Evolutionary conservation across 2,888 invertebrate species (phyloP), one percentile per base, ranked within the genome.

Genomic region (Orchestes rusci): DNA sequence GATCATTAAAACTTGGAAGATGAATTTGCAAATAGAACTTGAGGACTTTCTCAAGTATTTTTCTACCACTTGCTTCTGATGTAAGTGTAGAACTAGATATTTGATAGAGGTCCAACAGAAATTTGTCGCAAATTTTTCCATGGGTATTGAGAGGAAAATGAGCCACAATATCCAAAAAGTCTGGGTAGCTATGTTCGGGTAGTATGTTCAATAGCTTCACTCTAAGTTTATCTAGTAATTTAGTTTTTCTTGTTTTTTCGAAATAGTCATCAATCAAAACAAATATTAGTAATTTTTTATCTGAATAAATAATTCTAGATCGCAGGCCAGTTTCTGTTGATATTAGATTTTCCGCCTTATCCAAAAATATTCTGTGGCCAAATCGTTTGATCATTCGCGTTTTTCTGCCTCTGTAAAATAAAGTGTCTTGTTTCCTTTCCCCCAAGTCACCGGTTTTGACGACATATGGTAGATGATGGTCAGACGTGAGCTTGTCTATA

Each of bases 351-450:
- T 83, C 80, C 43, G 85, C 73, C 23, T 66, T 58, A 28, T 68
- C 65, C 32, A 86, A 65, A 62, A 79, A 75, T 3, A 89, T 62
- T 69, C 79, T 79, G 56, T 78, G 73, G 0, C 90, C 90, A 64
- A 82, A 81, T 62, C 87, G 73, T 69, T 93, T 93, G 4, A 90
- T 70, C 17, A 79, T 66, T 52, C 76, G 75, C 66, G 88, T 83
- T 51, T 67, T 73, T 34, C 92, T 74, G 1, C 83, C 82, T 53
- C 76, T 68, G 56, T 79, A 85, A 59, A 72, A 77, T 29, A 82
- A 67, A 28, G 70, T 73, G 53, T 71, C 55, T 16, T 63, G 63
- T 58, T 63, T 70, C 1, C 73, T 63, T 65, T 73, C 66, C 3
- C 82, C 89, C 39, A 81, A 56, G 63, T 92, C 92, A 7, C 89